These are phyloP conservation scores for Chouioia cunea DNA, from an alignment of 2,888 invertebrate genomes.

Conservation along the genomic window DNA sequence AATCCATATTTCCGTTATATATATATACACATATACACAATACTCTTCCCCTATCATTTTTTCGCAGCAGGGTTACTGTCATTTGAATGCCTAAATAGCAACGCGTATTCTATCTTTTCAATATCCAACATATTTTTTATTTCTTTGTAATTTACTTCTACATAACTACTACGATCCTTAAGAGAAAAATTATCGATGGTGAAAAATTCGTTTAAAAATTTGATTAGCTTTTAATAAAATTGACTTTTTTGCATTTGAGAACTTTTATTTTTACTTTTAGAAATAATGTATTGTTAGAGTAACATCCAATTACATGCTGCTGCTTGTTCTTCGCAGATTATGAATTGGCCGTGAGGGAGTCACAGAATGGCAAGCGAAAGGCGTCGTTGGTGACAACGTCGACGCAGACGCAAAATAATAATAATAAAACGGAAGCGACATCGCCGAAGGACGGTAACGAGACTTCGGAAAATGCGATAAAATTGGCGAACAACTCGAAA, in stretches of 20 bases:
- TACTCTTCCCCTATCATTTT: background rate
- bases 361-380: conserved; percentile 56
- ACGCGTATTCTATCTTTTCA: background rate
- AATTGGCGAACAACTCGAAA: conserved; percentile 54
- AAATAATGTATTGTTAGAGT: too few relatives aligned
- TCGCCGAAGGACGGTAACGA: conserved; percentile 50
- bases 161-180: too few relatives aligned
- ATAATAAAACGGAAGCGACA: conserved; percentile 55
- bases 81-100: background rate
- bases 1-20: conserved; percentile 13
- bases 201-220: too few relatives aligned
- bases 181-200: too few relatives aligned
- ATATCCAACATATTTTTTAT: too few relatives aligned
- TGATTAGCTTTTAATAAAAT: too few relatives aligned
- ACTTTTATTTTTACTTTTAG: too few relatives aligned
- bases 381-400: conserved; percentile 54
- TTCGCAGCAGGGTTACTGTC: too few relatives aligned
- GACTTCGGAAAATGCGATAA: conserved; percentile 33
- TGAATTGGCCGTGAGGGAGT: conserved; percentile 60
- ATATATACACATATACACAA: conserved; percentile 7
- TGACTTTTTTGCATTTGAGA: too few relatives aligned
- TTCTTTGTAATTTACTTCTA: too few relatives aligned
- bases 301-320: too few relatives aligned
- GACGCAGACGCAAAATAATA: conserved; percentile 60
- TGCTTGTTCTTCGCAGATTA: conserved; percentile 52